Evolutionary conservation across 2,113 vertebrate species (phyloP), one percentile per base, ranked within the genome.

Genomic region (Eudorcas thomsonii): DNA sequence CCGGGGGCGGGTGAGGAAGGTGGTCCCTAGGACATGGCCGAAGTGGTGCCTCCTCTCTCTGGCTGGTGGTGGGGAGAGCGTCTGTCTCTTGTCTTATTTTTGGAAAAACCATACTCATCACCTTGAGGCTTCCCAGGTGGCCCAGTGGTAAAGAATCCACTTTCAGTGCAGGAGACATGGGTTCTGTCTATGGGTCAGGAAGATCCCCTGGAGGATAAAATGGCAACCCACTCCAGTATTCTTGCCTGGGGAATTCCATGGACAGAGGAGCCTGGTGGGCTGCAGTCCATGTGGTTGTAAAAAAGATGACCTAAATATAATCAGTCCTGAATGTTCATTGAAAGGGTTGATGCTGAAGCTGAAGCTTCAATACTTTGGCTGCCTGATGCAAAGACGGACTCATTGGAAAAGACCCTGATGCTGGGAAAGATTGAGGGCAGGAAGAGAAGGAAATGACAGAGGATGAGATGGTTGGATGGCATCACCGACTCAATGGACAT

Each of bases 21-120:
- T 43, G 21, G 39, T 10, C 7, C 0, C 16, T 2, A 3, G 4
- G 57, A 8, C 10, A 17, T 4, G 25, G 43, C 77, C 14, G 0
- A 43, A 7, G 6, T 7, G 71, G 71, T 1, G 23, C 39, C 6
- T 77, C n/a, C n/a, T 14, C 39, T 77, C 39, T 39, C 48, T 10
- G 36, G 25, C 23, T 9, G 7, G 9, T 30, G 77, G 15, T 59
- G 13, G 25, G 30, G 48, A 30, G 59, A 52, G 60, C 6, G 7
- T 52, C 26, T 9, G 2, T 21, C 48, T 52, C 64, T 74, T 77
- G 59, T 33, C 30, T 25, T 25, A 7, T 8, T 83, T 54, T 55
- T 36, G 52, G 80, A 54, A 14, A 33, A 83, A 2, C 12, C 1
- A 0, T 2, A 4, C 80, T 43, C 11, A 7, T 74, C 21, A 74